Evolutionary conservation across 1,140 invertebrate genomes (phyloP).

Genomic region (Eciton burchellii): DNA sequence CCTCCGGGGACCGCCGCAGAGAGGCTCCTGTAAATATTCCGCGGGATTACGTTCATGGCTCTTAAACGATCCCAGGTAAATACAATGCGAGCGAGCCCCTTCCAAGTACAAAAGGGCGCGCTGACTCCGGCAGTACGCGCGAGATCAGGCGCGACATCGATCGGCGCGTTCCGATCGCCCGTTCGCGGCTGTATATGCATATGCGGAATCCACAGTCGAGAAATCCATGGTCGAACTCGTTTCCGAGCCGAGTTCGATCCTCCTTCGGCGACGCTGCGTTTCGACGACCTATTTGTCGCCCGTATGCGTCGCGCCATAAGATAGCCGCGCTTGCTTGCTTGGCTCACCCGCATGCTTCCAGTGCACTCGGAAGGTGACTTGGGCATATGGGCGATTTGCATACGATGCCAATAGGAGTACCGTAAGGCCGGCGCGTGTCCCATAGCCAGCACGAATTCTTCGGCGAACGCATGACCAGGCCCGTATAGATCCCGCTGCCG

Average conservation of each 20-base stretch:
- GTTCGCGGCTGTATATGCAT: too few relatives aligned
- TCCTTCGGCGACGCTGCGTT: slow-evolving; percentile 77
- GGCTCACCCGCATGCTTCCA: slow-evolving; percentile 81
- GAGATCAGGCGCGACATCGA: slow-evolving; percentile 3
- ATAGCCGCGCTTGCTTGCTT: slow-evolving; percentile 78
- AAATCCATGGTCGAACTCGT: slow-evolving; percentile 48
- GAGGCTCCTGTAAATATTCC: slow-evolving; percentile 71
- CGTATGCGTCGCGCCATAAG: slow-evolving; percentile 81
- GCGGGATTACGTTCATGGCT: slow-evolving; percentile 66
- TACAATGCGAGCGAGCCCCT: slow-evolving; percentile 4
- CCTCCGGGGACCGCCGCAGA: slow-evolving; percentile 43
- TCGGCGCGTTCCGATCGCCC: too few relatives aligned
- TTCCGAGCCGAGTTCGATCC: slow-evolving; percentile 67
- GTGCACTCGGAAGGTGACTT: slow-evolving; percentile 79
- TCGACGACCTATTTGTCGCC: slow-evolving; percentile 84
- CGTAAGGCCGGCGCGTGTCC: slow-evolving; percentile 63
- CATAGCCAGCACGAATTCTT: slow-evolving; percentile 19
- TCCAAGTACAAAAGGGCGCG: not conserved
- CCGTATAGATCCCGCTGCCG: slow-evolving; percentile 34
- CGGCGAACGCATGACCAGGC: slow-evolving; percentile 21
- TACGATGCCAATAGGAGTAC: slow-evolving; percentile 73
- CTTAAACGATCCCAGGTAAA: slow-evolving; percentile 69
- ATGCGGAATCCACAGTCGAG: too few relatives aligned
- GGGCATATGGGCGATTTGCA: slow-evolving; percentile 85
- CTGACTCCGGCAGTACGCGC: not conserved